Percentiles rank a stretch among this genome's conserved stretches.
Conservation (phyloP, 2,113 vertebrate genomes). For the Prochilodus magdalenae region DNA sequence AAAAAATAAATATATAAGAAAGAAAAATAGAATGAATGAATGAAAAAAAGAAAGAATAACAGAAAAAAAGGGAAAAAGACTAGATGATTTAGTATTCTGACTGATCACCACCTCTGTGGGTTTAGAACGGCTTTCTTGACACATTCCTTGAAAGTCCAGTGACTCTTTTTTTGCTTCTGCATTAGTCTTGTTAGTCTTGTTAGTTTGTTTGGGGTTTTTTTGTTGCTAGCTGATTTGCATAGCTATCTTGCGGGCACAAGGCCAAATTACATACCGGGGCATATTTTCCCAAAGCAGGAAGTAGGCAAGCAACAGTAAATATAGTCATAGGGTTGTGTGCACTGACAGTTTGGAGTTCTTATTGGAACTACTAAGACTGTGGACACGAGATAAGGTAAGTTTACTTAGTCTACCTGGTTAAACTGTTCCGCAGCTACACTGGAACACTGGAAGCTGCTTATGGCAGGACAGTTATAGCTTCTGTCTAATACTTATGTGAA, state of each 20-base stretch:
- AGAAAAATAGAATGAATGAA: neutral
- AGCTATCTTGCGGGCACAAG: constrained; percentile 4
- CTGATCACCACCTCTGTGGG: neutral
- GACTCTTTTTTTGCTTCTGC: neutral
- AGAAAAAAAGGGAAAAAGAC: neutral
- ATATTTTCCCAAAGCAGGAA: constrained; percentile 2
- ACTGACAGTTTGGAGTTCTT: neutral
- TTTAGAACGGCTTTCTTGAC: too few species aligned
- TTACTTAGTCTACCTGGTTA: neutral
- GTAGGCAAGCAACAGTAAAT: neutral
- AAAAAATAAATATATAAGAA: neutral
- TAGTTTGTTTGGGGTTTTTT: neutral
- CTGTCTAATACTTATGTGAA: too few species aligned
- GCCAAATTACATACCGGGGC: neutral
- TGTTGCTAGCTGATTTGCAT: neutral
- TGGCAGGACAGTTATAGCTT: neutral
- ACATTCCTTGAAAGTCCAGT: neutral
- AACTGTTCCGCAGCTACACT: neutral
- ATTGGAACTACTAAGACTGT: neutral
- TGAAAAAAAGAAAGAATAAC: neutral
- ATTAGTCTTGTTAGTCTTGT: too few species aligned
- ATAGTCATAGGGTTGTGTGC: neutral
- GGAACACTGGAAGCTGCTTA: neutral
- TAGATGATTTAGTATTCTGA: neutral
- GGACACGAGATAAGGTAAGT: neutral